Conservation (phyloP, 2,888 invertebrate genomes). For the Chrysolina americana region DNA sequence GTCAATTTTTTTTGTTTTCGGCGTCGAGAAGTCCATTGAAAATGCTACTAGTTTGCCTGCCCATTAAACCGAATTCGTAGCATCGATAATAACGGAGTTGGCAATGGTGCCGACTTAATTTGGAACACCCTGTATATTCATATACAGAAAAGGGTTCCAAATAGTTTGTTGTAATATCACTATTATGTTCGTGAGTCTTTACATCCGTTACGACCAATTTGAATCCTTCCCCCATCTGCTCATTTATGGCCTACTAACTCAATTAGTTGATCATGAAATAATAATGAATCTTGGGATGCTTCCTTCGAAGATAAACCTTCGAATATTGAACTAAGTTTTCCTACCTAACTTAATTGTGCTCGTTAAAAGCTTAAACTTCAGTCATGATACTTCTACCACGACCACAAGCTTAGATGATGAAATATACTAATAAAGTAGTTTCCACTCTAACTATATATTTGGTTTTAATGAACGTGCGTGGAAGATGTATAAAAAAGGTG, state of each 20-base stretch:
- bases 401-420: constrained; percentile 37
- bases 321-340: constrained; percentile 4
- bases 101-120: no score
- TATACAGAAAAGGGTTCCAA: no score
- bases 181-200: no score
- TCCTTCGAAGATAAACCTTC: not conserved
- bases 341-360: constrained; percentile 12
- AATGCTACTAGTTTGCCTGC: no score
- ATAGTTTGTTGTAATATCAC: no score
- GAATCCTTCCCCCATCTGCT: not conserved
- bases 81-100: no score
- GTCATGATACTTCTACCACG: constrained; percentile 20
- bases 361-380: constrained; percentile 27
- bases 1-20: no score
- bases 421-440: constrained; percentile 52
- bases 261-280: not conserved
- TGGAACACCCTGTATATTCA: no score
- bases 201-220: no score
- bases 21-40: no score
- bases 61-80: no score
- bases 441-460: constrained; percentile 34
- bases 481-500: constrained; percentile 38
- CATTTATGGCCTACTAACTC: not conserved
- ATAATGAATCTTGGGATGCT: constrained; percentile 4
- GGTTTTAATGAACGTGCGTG: constrained; percentile 46